phyloP scores from a whole-genome alignment of 2,888 invertebrate species.

The Rotaria macrura region DNA sequence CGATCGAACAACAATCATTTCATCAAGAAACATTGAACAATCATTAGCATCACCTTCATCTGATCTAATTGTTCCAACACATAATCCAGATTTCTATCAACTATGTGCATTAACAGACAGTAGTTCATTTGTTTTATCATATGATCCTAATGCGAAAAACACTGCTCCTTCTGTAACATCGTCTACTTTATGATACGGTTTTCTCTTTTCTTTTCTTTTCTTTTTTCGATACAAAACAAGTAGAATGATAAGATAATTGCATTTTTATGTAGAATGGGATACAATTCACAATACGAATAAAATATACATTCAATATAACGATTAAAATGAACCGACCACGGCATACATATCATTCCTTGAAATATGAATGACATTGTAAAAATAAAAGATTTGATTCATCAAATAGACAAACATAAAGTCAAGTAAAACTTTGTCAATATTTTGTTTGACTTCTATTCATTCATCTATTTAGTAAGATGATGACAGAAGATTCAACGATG shows the following conservation, averaged over 20 bases:
- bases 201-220: background rate
- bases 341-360: no score
- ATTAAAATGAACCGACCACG: no score
- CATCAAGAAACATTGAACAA: background rate
- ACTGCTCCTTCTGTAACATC: background rate
- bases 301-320: background rate
- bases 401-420: background rate
- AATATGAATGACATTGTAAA: no score
- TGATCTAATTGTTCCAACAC: background rate
- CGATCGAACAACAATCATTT: background rate
- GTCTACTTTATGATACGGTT: background rate
- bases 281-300: background rate
- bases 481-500: background rate
- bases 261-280: background rate
- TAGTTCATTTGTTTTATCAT: background rate
- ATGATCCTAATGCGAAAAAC: background rate
- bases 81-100: conserved; percentile 20
- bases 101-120: conserved; percentile 19
- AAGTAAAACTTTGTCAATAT: background rate
- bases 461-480: background rate
- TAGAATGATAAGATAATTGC: background rate
- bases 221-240: background rate
- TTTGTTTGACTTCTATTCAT: background rate
- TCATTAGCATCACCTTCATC: background rate
- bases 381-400: no score